Conservation (phyloP, 2,797 vertebrate species). For the Prionace glauca region DNA sequence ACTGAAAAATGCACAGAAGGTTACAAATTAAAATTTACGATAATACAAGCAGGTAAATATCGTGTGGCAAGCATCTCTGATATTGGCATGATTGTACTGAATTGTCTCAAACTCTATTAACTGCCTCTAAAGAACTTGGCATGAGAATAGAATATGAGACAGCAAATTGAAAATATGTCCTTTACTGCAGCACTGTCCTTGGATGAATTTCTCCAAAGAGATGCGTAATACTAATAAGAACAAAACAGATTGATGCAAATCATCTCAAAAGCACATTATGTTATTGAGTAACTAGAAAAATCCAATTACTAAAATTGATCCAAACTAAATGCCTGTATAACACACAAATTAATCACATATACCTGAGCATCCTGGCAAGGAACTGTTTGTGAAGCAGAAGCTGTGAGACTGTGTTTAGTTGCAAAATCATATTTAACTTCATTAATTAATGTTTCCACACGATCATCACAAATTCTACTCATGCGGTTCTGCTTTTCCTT, state of each 20-base stretch:
- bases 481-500: background rate
- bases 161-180: background rate
- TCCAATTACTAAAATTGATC: background rate
- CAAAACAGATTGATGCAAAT: background rate
- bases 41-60: background rate
- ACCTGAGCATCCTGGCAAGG: background rate
- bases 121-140: background rate
- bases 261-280: background rate
- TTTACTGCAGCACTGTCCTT: background rate
- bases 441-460: conserved; percentile 17
- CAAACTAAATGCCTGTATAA: background rate
- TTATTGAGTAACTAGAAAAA: background rate
- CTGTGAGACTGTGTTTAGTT: background rate
- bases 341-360: background rate
- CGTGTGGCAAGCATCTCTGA: background rate
- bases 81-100: background rate
- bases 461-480: background rate
- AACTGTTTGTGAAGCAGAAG: background rate
- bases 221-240: no score
- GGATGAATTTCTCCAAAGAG: background rate
- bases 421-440: background rate
- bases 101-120: background rate
- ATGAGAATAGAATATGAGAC: background rate
- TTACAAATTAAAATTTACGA: background rate
- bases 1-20: no score